Percentiles rank a stretch among this genome's conserved stretches.
Conservation (phyloP, 2,888 invertebrate species). For the Melinaea marsaeus region DNA sequence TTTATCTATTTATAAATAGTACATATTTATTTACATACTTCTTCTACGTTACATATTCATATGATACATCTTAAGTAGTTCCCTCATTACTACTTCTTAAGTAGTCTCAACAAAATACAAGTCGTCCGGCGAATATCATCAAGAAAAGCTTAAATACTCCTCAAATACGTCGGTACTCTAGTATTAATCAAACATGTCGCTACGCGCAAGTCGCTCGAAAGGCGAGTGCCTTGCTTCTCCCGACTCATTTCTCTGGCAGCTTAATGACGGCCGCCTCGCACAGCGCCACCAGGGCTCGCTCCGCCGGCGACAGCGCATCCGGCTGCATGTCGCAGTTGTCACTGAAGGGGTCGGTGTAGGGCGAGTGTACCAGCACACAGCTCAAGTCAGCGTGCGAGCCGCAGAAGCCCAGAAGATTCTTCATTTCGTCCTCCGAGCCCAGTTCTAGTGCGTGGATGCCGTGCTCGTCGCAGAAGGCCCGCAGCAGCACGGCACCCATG, state of each 20-base stretch:
- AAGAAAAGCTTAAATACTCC: no score
- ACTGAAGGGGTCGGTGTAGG: constrained; percentile 68
- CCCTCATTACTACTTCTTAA: neutral
- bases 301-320: constrained; percentile 77
- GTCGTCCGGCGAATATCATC: neutral
- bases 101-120: no score
- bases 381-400: constrained; percentile 68
- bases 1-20: neutral
- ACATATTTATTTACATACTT: no score
- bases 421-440: constrained; percentile 75
- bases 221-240: no score
- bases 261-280: constrained; percentile 84
- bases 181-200: no score
- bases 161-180: no score
- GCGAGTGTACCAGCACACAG: constrained; percentile 77
- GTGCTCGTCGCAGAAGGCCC: constrained; percentile 88
- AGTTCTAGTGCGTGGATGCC: constrained; percentile 82
- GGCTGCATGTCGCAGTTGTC: constrained; percentile 64
- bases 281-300: constrained; percentile 80
- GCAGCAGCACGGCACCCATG: constrained; percentile 86
- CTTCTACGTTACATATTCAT: neutral
- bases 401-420: constrained; percentile 67
- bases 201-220: no score
- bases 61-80: neutral
- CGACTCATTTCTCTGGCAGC: constrained; percentile 79